Evolutionary conservation across 64 coral and sea anemone species (phyloP), one percentile per base, ranked within the genome.

Genomic region (Montipora foliosa): DNA sequence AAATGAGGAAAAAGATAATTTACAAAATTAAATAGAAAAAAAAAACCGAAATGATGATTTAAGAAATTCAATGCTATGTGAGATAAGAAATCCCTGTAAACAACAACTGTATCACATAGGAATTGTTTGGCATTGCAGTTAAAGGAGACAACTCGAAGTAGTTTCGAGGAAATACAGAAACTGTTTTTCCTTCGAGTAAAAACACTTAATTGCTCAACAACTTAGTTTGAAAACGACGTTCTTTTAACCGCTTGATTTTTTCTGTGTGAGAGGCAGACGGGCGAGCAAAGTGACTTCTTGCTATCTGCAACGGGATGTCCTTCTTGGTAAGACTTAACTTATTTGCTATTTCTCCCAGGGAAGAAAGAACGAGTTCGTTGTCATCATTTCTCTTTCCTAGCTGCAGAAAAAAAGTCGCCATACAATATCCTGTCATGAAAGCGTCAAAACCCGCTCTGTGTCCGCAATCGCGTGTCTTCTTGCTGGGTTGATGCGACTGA

Each of bases 381-480:
- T 69, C 50, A 6, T 70, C 82, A 86, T 20, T 49, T 76, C 75
- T 79, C 6, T 80, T 80, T 25, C 91, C 88, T 83, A 92, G 90
- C 47, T 87, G 91, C 17, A 94, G 58, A 0, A 91, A 14, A 67
- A 94, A 95, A 2, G 82, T 87, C 5, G 94, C 94, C 89, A 98
- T 92, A 51, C 97, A 95, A 74, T 85, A 98, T 11, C 97, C 97
- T 17, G 97, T 98, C 97, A 98, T 98, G 73, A 98, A 98, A 1
- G 97, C 97, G 67, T 98, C 97, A 89, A 98, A 95, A 3, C 97
- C 97, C 3, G 97, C 97, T 10, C 97, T 91, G 78, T 98, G 97
- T 7, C 89, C 89, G 46, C 97, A 81, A 9, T 81, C 88, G 17
- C 78, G 90, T 4, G 80, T 91, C 17, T 93, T 76, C 49, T 17